Percentiles rank a stretch among this genome's conserved stretches.
phyloP scores from a whole-genome alignment of 2,113 vertebrate genomes.

The Isurus oxyrinchus region DNA sequence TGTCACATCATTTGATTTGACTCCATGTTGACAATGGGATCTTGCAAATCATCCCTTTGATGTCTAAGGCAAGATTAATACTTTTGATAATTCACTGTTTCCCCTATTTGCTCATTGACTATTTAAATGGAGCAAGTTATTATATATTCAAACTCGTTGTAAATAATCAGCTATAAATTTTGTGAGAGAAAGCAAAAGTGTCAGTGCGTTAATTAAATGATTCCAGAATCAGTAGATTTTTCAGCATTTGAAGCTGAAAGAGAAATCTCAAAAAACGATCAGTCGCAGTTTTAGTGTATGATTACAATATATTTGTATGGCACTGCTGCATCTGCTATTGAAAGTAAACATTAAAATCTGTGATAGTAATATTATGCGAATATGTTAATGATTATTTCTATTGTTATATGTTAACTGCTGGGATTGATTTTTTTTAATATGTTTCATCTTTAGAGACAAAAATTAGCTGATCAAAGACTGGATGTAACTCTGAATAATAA shows the following conservation, averaged over 20 bases:
- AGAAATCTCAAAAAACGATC: background rate
- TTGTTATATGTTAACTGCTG: background rate
- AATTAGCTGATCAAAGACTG: background rate
- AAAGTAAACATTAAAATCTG: background rate
- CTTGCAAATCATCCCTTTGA: background rate
- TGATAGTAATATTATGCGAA: background rate
- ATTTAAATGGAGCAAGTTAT: background rate
- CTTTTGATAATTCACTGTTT: background rate
- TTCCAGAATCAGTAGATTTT: background rate
- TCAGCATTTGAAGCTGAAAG: background rate
- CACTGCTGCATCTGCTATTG: background rate
- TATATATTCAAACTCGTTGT: background rate
- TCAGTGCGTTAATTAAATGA: background rate
- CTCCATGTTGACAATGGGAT: background rate
- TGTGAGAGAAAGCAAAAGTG: background rate
- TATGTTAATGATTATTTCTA: background rate
- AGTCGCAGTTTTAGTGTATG: background rate
- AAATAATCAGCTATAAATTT: background rate
- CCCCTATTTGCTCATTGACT: background rate
- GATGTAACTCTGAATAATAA: background rate
- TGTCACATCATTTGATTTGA: background rate
- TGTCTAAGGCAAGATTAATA: background rate
- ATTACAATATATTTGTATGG: background rate
- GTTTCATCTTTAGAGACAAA: background rate
- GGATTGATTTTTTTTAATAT: background rate